phyloP scores from a whole-genome alignment of 2,888 invertebrate genomes.

The Erebia epiphron region DNA sequence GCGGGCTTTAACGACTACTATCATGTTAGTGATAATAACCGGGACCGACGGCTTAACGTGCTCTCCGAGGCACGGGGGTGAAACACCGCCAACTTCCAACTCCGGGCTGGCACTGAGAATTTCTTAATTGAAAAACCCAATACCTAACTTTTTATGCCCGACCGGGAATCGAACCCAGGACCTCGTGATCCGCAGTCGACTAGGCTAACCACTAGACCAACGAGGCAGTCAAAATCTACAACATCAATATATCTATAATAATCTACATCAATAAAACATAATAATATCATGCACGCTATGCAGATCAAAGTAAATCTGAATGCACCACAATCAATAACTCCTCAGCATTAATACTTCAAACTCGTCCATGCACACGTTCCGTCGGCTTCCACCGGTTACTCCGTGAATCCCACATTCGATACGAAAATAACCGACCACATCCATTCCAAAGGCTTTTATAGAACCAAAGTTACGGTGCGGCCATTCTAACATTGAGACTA shows the following conservation, averaged over 20 bases:
- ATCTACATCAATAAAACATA: background rate
- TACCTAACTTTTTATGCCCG: too few relatives aligned
- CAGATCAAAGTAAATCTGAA: constrained; percentile 20
- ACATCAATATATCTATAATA: background rate
- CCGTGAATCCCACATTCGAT: constrained; percentile 37
- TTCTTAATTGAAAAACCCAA: too few relatives aligned
- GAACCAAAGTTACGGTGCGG: constrained; percentile 55
- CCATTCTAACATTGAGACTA: constrained; percentile 49
- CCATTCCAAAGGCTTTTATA: constrained; percentile 56
- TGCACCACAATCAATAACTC: constrained; percentile 30
- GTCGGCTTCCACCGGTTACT: constrained; percentile 10
- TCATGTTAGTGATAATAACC: too few relatives aligned
- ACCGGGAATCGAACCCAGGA: too few relatives aligned
- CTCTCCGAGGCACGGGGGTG: too few relatives aligned
- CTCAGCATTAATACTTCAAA: constrained; percentile 32
- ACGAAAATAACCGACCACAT: constrained; percentile 42
- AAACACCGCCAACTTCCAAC: too few relatives aligned
- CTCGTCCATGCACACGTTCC: constrained; percentile 35
- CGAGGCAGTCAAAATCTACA: too few relatives aligned
- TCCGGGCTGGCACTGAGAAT: too few relatives aligned
- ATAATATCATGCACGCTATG: background rate
- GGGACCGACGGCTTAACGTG: too few relatives aligned
- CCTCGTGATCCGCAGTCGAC: too few relatives aligned
- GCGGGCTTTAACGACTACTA: too few relatives aligned
- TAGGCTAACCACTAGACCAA: too few relatives aligned